Base-by-base conservation (phyloP, 2,888 invertebrate species). In the Dasypolia templi region DNA sequence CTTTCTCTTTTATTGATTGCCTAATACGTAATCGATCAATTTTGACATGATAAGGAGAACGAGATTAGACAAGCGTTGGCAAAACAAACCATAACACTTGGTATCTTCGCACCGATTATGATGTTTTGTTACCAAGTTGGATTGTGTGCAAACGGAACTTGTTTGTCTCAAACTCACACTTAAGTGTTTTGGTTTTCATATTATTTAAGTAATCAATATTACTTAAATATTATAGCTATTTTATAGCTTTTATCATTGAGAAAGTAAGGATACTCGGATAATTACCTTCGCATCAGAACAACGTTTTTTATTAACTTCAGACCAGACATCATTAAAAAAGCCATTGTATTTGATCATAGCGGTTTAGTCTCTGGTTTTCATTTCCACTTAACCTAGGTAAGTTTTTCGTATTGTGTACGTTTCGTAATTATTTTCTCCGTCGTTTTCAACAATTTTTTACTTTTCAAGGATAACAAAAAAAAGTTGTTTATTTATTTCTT, bases 301-400 rank as follows among this genome's bases (percentile, higher is more conserved):
- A 51, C 17, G 56, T 79, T 79, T 81, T n/a, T 79, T 79, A 83
- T 68, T 72, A 70, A 74, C 59, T 79, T 70, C 63, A 74, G 64
- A 74, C 75, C 75, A 81, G 79, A 81, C 70, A 49, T 78, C 66
- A 79, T 81, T 83, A 79, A 70, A 56, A 67, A 67, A 61, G 35
- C 77, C 62, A 67, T 76, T 76, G 64, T 77, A 61, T 80, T 79
- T 83, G 59, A 76, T 71, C 73, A 73, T 58, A 61, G 80, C 67
- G n/a, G 35, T 46, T 67, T 58, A 66, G 71, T 71, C 64, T 64
- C 69, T 62, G 64, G 62, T 71, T 73, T 76, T 74, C 29, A 67
- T 77, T 74, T 72, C 55, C 53, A 68, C 62, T 72, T 58, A 65
- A 67, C 63, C 39, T 63, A 65, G 67, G 56, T 63, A 65, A 70